phyloP scores from a whole-genome alignment of 2,888 invertebrate genomes.

The Lagria hirta region DNA sequence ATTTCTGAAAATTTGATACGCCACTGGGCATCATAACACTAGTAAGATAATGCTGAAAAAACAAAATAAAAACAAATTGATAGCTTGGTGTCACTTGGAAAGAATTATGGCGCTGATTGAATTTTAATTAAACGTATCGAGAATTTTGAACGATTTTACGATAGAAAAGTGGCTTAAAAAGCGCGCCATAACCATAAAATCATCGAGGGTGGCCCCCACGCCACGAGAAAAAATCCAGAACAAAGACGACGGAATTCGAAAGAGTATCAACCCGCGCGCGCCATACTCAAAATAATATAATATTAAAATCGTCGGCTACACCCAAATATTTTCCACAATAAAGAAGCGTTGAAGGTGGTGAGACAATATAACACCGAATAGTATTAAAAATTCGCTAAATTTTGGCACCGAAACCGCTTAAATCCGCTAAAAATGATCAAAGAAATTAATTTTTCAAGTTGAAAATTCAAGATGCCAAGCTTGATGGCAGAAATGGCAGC shows the following conservation, averaged over 20 bases:
- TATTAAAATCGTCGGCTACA: conserved; percentile 52
- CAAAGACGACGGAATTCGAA: conserved; percentile 35
- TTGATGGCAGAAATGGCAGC: conserved; percentile 41
- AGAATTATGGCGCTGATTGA: too few species aligned
- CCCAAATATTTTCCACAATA: conserved; percentile 50
- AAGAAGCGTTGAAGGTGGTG: conserved; percentile 30
- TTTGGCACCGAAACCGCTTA: conserved; percentile 33
- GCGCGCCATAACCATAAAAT: neutral
- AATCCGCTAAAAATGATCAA: conserved; percentile 22
- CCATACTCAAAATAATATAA: conserved; percentile 52
- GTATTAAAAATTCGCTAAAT: conserved; percentile 45
- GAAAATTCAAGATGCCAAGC: conserved; percentile 32
- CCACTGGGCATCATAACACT: too few species aligned
- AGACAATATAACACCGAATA: conserved; percentile 29
- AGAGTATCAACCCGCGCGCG: conserved; percentile 45
- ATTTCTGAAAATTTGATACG: too few species aligned
- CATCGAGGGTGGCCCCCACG: too few species aligned
- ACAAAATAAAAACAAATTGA: too few species aligned
- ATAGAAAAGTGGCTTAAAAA: too few species aligned
- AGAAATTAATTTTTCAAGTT: conserved; percentile 50
- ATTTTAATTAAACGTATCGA: too few species aligned
- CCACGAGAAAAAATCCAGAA: conserved; percentile 9
- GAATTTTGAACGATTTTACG: too few species aligned
- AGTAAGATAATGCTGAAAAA: too few species aligned
- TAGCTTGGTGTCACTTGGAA: too few species aligned